Evolutionary conservation across 2,797 vertebrate species (phyloP).

Genomic region (Tenualosa thibaudeaui): DNA sequence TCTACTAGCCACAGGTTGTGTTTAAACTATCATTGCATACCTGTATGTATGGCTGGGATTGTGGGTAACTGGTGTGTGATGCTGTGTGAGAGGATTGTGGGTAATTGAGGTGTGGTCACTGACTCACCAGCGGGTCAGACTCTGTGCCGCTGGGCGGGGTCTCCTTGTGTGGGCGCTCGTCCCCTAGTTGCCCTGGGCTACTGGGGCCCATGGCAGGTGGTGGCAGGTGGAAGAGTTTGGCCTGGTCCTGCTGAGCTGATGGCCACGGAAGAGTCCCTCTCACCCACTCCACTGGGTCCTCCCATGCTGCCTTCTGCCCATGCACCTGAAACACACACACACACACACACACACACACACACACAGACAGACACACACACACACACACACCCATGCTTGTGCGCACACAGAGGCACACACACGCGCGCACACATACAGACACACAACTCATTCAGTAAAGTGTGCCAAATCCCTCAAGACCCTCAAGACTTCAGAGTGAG

Average conservation of each 20-base stretch:
- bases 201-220: slow-evolving; percentile 86
- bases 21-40: neutral
- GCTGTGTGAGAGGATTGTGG: neutral
- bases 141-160: slow-evolving; percentile 92
- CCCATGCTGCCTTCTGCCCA: slow-evolving; percentile 95
- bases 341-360: slow-evolving; percentile 18
- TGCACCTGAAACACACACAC: slow-evolving; percentile 78
- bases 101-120: neutral
- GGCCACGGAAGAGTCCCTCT: slow-evolving; percentile 97
- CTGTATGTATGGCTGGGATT: neutral
- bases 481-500: too few relatives aligned
- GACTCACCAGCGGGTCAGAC: slow-evolving; percentile 89
- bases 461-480: too few relatives aligned
- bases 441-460: too few relatives aligned
- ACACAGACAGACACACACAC: neutral
- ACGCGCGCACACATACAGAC: neutral
- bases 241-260: slow-evolving; percentile 95
- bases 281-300: slow-evolving; percentile 98
- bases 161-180: slow-evolving; percentile 88
- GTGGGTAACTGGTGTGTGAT: neutral
- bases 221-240: slow-evolving; percentile 94
- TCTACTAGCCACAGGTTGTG: too few relatives aligned
- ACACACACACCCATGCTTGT: neutral
- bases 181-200: slow-evolving; percentile 79
- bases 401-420: neutral